Conservation (phyloP, 2,888 invertebrate genomes). For the Drosophila emarginata region DNA sequence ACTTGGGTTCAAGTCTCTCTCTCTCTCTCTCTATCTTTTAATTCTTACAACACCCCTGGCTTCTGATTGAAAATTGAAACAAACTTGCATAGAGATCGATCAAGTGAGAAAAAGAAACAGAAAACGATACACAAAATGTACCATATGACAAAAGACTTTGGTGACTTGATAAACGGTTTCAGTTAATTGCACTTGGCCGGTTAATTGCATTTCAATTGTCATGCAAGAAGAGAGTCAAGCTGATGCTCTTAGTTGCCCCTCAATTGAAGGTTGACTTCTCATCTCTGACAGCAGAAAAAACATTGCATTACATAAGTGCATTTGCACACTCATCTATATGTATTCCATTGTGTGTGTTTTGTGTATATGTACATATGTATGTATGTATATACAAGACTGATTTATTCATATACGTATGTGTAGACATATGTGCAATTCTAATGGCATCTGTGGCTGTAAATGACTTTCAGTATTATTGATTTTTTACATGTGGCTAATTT, state of each 20-base stretch:
- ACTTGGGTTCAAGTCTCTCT: conserved; percentile 63
- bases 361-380: conserved; percentile 9
- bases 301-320: conserved; percentile 49
- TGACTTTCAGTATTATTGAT: conserved; percentile 43
- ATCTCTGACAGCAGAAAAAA: conserved; percentile 43
- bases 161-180: conserved; percentile 61
- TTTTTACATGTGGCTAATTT: conserved; percentile 45
- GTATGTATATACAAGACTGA: conserved; percentile 33
- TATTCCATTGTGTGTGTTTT: not conserved
- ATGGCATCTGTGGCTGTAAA: conserved; percentile 38
- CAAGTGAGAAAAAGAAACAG: conserved; percentile 9
- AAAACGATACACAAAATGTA: conserved; percentile 43
- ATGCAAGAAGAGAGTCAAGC: conserved; percentile 54
- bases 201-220: conserved; percentile 76
- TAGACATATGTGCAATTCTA: conserved; percentile 34
- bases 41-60: conserved; percentile 20
- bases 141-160: conserved; percentile 26
- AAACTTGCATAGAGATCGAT: conserved; percentile 34
- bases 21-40: not conserved
- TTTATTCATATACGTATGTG: conserved; percentile 45
- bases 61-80: conserved; percentile 67
- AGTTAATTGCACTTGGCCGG: conserved; percentile 72
- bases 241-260: conserved; percentile 31
- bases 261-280: conserved; percentile 61
- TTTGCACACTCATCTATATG: conserved; percentile 21